Percentiles rank a stretch among this genome's conserved stretches.
Conservation (phyloP, 2,888 invertebrate species). For the Coecobrya sp. region DNA sequence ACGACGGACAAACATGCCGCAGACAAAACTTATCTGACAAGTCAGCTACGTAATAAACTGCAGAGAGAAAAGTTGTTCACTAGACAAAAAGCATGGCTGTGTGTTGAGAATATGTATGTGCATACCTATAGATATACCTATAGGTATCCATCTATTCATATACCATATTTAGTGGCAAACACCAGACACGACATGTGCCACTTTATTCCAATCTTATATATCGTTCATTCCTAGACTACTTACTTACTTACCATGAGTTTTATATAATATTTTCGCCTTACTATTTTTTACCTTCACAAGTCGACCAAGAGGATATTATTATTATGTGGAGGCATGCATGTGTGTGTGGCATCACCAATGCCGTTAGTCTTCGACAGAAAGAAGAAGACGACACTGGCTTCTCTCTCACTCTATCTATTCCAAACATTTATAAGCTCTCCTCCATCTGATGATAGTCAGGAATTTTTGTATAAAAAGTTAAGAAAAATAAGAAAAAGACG, state of each 20-base stretch:
- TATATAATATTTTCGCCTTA: not conserved
- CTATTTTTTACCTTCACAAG: constrained; percentile 42
- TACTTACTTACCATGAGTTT: constrained; percentile 36
- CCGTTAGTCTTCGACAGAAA: constrained; percentile 37
- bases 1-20: no score
- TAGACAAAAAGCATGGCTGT: constrained; percentile 52
- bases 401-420: constrained; percentile 30
- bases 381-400: constrained; percentile 59
- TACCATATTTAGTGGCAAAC: not conserved
- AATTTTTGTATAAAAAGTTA: constrained; percentile 44
- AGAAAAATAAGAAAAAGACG: constrained; percentile 68
- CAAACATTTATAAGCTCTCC: constrained; percentile 55
- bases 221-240: not conserved
- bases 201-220: constrained; percentile 26
- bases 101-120: not conserved
- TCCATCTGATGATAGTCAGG: constrained; percentile 48
- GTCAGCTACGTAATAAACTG: constrained; percentile 74
- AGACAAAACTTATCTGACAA: no score
- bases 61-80: constrained; percentile 79
- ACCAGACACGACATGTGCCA: constrained; percentile 9
- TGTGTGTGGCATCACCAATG: constrained; percentile 67
- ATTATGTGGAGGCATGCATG: constrained; percentile 65
- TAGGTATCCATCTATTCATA: not conserved
- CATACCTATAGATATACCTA: not conserved
- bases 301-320: constrained; percentile 59